Base-by-base conservation (phyloP, 2,888 invertebrate genomes). In the Epinotia nisella region DNA sequence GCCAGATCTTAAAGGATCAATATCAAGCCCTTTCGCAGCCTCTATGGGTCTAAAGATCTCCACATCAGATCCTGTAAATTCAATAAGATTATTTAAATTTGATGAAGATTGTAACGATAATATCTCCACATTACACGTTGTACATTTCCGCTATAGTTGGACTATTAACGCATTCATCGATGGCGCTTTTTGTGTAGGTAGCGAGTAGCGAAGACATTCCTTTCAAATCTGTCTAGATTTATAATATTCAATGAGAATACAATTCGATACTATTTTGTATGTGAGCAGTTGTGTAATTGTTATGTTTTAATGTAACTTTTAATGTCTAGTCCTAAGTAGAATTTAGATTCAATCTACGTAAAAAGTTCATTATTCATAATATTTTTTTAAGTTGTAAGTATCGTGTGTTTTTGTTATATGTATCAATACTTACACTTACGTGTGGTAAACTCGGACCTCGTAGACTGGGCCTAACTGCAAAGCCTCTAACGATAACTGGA, bases 191-290 rank as follows among this genome's bases (percentile, higher is more conserved):
- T 71, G 74, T 74, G 71, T 71, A 55, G 59, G 71, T 71, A 55
- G 61, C 81, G 78, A 81, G 78, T 80, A 77, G 78, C 76, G 78
- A 75, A 79, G 76, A 85, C 85, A 87, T 87, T 86, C 85, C 85
- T 84, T 81, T 80, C 78, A 77, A 80, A 75, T 77, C 74, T 61
- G 61, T 61, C 67, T 68, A 72, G 72, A 67, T 49, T 68, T 72
- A 61, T 58, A 68, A 61, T 67, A 72, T 56, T 62, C 35, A 21
- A 68, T 51, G 39, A 65, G 51, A 72, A 72, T 68, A 61, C n/a
- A 39, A 68, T 67, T 71, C 71, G 45, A 61, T 29, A 72, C 67
- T 68, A 62, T 68, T 69, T 73, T 73, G 56, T 64, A 68, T 68
- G 73, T 68, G 62, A 73, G n/a, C 69, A 69, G 64, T 61, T 55